Percentiles rank a stretch among this genome's conserved stretches.
phyloP scores from a whole-genome alignment of 2,113 vertebrate species.

The Donacobius atricapilla region DNA sequence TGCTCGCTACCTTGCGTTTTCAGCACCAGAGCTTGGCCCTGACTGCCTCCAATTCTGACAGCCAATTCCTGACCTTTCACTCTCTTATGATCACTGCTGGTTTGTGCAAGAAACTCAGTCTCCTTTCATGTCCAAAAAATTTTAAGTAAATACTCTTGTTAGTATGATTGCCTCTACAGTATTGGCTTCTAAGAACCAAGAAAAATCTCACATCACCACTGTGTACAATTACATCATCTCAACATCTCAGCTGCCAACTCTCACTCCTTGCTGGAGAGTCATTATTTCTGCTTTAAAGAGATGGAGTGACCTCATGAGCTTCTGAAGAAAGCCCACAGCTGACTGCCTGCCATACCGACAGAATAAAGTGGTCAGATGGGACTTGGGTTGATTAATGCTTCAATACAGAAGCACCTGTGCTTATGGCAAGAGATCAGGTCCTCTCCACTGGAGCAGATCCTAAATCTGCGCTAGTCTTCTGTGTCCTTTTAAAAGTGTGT shows the following conservation, averaged over 20 bases:
- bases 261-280: neutral
- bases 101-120: neutral
- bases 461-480: neutral
- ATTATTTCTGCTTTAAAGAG: conserved; percentile 29
- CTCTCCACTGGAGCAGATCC: neutral
- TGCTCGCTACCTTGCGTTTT: neutral
- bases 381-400: neutral
- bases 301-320: conserved; percentile 23
- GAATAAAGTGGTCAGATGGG: conserved; percentile 3
- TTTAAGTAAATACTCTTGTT: conserved; percentile 32
- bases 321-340: conserved; percentile 37
- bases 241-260: conserved; percentile 42
- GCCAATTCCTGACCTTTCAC: conserved; percentile 32
- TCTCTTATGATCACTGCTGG: neutral
- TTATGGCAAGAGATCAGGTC: neutral
- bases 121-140: conserved; percentile 15
- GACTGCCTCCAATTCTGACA: conserved; percentile 13
- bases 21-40: neutral
- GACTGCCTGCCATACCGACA: neutral
- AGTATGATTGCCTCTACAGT: conserved; percentile 10
- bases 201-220: conserved; percentile 51
- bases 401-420: conserved; percentile 33
- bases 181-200: conserved; percentile 57
- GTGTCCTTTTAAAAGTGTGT: neutral
- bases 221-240: conserved; percentile 55